Conservation (phyloP, 2,113 vertebrate genomes). For the Perca schrenkii region DNA sequence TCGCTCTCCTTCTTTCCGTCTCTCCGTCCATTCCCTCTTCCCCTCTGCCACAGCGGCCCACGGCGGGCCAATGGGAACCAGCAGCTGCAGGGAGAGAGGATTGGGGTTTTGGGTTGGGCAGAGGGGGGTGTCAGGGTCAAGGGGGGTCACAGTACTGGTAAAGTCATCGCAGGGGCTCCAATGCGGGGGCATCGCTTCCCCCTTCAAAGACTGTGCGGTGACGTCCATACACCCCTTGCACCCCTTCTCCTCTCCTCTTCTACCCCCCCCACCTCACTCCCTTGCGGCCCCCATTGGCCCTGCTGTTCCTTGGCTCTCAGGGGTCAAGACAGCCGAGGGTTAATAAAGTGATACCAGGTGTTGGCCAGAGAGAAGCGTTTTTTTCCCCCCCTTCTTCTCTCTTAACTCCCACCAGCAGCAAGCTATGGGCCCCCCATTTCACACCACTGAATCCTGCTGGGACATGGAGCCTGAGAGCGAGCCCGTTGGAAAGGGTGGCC, state of each 20-base stretch:
- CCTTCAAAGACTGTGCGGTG: constrained; percentile 82
- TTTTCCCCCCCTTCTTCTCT: constrained; percentile 19
- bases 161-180: constrained; percentile 84
- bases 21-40: constrained; percentile 42
- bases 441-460: constrained; percentile 74
- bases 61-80: constrained; percentile 74
- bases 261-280: constrained; percentile 50
- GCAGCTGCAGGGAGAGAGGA: constrained; percentile 76
- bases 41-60: constrained; percentile 45
- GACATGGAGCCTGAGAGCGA: constrained; percentile 45
- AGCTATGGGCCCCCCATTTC: constrained; percentile 77
- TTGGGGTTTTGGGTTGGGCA: constrained; percentile 28
- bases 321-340: constrained; percentile 84
- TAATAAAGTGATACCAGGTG: constrained; percentile 91
- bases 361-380: constrained; percentile 72
- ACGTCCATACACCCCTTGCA: constrained; percentile 70
- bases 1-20: constrained; percentile 40
- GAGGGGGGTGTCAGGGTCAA: constrained; percentile 72
- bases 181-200: constrained; percentile 78
- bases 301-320: constrained; percentile 78
- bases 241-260: constrained; percentile 47
- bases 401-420: constrained; percentile 71
- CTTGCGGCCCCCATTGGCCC: constrained; percentile 74
- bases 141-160: constrained; percentile 85
- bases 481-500: constrained; percentile 49